Conservation (phyloP, 2,888 invertebrate species). For the Parthenolecanium corni region DNA sequence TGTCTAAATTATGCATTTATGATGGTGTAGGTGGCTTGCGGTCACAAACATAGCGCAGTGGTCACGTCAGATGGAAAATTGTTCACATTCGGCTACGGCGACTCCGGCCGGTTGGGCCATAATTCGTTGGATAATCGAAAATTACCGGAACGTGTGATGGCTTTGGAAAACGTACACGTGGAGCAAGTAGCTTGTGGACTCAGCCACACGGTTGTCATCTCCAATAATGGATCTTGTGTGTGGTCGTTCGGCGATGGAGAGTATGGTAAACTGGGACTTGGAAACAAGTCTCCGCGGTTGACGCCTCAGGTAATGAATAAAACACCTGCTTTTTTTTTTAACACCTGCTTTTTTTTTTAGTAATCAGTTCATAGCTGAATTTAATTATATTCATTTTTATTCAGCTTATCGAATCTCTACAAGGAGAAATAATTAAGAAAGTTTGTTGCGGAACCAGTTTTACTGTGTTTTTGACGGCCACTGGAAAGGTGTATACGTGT, state of each 20-base stretch:
- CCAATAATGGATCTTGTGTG: conserved; percentile 44
- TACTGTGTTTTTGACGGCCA: conserved; percentile 49
- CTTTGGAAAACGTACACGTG: conserved; percentile 38
- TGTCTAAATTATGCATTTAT: conserved; percentile 38
- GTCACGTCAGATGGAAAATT: conserved; percentile 52
- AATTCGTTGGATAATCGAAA: conserved; percentile 51
- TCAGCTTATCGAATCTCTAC: conserved; percentile 45
- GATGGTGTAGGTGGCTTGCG: conserved; percentile 41
- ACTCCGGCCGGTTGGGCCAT: conserved; percentile 49
- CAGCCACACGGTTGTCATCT: conserved; percentile 51
- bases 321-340: not conserved
- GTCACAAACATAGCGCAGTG: conserved; percentile 53
- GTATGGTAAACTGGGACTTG: conserved; percentile 49
- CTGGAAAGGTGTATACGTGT: conserved; percentile 49
- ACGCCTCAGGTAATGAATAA: conserved; percentile 39
- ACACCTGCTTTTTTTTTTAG: not conserved
- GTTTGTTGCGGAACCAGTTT: conserved; percentile 53
- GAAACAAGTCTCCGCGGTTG: conserved; percentile 41
- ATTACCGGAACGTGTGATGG: conserved; percentile 46
- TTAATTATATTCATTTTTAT: conserved; percentile 29
- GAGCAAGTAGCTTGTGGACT: conserved; percentile 48
- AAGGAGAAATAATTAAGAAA: conserved; percentile 46
- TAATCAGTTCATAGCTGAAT: too few species aligned
- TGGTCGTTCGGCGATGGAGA: conserved; percentile 57
- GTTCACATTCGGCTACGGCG: conserved; percentile 54